Base-by-base conservation (phyloP, 2,797 vertebrate genomes). In the Podarcis siculus region DNA sequence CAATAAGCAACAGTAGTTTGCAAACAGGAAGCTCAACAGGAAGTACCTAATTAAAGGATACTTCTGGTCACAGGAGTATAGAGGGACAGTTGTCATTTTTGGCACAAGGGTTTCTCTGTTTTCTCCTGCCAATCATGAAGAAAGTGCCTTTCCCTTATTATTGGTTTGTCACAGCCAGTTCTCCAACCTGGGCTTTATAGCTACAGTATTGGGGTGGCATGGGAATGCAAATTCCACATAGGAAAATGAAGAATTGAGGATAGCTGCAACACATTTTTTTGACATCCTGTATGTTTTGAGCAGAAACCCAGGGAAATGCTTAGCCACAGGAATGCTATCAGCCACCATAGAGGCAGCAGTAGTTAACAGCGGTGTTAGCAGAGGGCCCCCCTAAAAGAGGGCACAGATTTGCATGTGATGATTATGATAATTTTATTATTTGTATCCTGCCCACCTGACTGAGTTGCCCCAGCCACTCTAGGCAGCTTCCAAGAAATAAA, bases 11-110 rank as follows among this genome's bases (percentile, higher is more conserved):
- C 45, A 10, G 39, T 82, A 67, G 61, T 61, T 67, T 55, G 86
- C 23, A 78, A 37, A 88, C 30, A 83, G 49, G 37, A 83, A 83
- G 27, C 55, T 32, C n/a, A 37, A 88, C 35, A 83, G 49, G 37
- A 88, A 83, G 27, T 69, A 39, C n/a, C 19, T 78, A 4, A 15
- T 37, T 77, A 39, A 84, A 78, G n/a, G 32, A 35, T 78, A 19
- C 61, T 49, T 35, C 39, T 71, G 58, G 45, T 58, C 35, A 10
- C 32, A 72, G 69, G 27, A 6, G 12, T 86, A 55, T 32, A 76
- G 79, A 61, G 17, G 30, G 6, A 21, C 21, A 15, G 7, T 10
- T 45, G 69, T 37, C 49, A 1, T 15, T 64, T 76, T 75, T 49
- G 30, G 13, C 23, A 21, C 1, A 77, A 21, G n/a, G 9, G 8